A percentile compares a stretch with the other conserved stretches of the same genome.
phyloP scores from a whole-genome alignment of 2,888 invertebrate species.

The Scelioninae gen. 1 region DNA sequence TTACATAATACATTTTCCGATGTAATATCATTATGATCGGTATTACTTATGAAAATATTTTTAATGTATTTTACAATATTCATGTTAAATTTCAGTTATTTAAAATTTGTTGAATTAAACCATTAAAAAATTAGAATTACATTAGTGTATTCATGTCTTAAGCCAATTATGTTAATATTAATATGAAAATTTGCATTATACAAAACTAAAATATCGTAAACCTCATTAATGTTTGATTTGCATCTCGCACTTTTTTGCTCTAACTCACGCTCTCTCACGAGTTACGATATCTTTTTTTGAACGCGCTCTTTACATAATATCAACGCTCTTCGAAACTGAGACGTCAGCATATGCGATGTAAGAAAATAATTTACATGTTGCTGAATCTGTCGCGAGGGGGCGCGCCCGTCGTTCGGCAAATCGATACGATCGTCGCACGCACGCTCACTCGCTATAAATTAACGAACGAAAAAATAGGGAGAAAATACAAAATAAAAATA shows the following conservation, averaged over 20 bases:
- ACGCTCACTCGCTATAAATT: conserved; percentile 1
- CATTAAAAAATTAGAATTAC: too few relatives aligned
- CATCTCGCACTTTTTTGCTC: neutral
- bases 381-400: conserved; percentile 55
- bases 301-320: conserved; percentile 56
- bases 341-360: conserved; percentile 66
- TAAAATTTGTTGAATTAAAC: too few relatives aligned
- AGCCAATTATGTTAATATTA: too few relatives aligned
- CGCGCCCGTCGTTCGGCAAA: conserved; percentile 43
- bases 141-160: too few relatives aligned
- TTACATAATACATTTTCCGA: too few relatives aligned
- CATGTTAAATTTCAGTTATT: too few relatives aligned
- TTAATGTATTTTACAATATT: too few relatives aligned
- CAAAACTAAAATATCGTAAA: neutral
- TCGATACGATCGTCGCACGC: conserved; percentile 61
- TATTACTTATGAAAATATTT: too few relatives aligned
- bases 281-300: conserved; percentile 34
- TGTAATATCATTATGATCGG: too few relatives aligned
- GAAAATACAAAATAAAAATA: neutral
- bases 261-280: neutral
- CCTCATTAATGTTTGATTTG: conserved; percentile 46
- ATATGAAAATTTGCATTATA: too few relatives aligned
- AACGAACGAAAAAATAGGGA: conserved; percentile 7
- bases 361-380: conserved; percentile 68
- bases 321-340: conserved; percentile 60